Evolutionary conservation across 2,113 vertebrate genomes (phyloP).

Genomic region (Phoxinus phoxinus): DNA sequence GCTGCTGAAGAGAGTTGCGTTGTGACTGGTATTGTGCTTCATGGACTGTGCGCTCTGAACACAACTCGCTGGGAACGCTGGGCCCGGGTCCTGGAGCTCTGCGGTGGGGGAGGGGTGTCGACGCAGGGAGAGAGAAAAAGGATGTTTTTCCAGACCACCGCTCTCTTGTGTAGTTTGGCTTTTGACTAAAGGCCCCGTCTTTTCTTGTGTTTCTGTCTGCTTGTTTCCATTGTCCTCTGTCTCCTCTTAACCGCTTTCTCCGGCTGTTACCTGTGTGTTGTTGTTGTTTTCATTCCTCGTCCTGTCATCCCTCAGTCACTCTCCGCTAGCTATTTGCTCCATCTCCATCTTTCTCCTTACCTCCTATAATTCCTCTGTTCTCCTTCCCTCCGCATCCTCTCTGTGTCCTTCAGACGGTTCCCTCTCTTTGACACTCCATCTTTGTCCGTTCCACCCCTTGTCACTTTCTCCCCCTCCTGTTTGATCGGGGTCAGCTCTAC

Average conservation of each 20-base stretch:
- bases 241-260: slow-evolving; percentile 7
- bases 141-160: slow-evolving; percentile 73
- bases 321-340: slow-evolving; percentile 4
- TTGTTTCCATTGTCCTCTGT: background rate
- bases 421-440: slow-evolving; percentile 58
- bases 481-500: slow-evolving; percentile 72
- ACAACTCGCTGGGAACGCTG: slow-evolving; percentile 71
- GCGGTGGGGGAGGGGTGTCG: slow-evolving; percentile 77
- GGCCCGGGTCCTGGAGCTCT: slow-evolving; percentile 74
- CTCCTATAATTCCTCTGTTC: slow-evolving; percentile 48
- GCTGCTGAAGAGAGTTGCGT: slow-evolving; percentile 52
- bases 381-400: slow-evolving; percentile 55
- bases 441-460: slow-evolving; percentile 52
- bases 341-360: slow-evolving; percentile 38
- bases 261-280: slow-evolving; percentile 38
- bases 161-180: slow-evolving; percentile 61
- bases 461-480: slow-evolving; percentile 46
- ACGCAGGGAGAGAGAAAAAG: slow-evolving; percentile 68
- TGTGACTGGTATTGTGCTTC: slow-evolving; percentile 44
- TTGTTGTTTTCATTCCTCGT: slow-evolving; percentile 51
- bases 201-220: slow-evolving; percentile 53
- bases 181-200: slow-evolving; percentile 56
- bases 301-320: slow-evolving; percentile 33
- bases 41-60: slow-evolving; percentile 51
- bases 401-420: slow-evolving; percentile 75